Conservation (phyloP, 2,888 invertebrate genomes). For the Miltochrista miniata region DNA sequence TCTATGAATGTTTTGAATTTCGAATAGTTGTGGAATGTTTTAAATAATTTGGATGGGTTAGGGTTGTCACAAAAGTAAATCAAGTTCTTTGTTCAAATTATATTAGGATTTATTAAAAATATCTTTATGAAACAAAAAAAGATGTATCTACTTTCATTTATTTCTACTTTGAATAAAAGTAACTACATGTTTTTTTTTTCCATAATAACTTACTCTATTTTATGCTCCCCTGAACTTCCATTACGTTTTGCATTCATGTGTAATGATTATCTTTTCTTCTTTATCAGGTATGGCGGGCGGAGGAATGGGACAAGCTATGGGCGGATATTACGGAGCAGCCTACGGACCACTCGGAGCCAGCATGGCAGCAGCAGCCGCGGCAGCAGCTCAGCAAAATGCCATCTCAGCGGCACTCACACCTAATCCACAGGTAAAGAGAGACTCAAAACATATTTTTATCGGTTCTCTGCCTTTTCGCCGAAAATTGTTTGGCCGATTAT, state of each 20-base stretch:
- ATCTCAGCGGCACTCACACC: constrained; percentile 88
- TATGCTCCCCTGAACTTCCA: too few relatives aligned
- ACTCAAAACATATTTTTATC: not conserved
- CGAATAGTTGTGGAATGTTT: constrained; percentile 35
- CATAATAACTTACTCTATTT: not conserved
- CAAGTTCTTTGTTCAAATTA: not conserved
- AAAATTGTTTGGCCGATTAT: too few relatives aligned
- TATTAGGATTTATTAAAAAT: not conserved
- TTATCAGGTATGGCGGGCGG: constrained; percentile 86
- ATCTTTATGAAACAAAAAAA: too few relatives aligned
- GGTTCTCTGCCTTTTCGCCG: too few relatives aligned
- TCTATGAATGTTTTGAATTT: constrained; percentile 49
- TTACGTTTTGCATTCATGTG: too few relatives aligned
- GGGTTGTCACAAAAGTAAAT: not conserved
- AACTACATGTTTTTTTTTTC: too few relatives aligned
- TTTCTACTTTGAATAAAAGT: too few relatives aligned
- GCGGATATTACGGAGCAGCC: constrained; percentile 88
- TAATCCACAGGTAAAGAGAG: constrained; percentile 84
- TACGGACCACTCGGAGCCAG: constrained; percentile 89
- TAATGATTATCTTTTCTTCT: constrained; percentile 6
- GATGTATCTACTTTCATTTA: too few relatives aligned
- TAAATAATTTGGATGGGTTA: constrained; percentile 19
- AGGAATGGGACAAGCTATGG: constrained; percentile 88
- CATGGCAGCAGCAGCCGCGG: constrained; percentile 89
- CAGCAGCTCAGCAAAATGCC: constrained; percentile 87